Conservation (phyloP, 64 coral and sea anemone genomes). For the Montipora capricornis region DNA sequence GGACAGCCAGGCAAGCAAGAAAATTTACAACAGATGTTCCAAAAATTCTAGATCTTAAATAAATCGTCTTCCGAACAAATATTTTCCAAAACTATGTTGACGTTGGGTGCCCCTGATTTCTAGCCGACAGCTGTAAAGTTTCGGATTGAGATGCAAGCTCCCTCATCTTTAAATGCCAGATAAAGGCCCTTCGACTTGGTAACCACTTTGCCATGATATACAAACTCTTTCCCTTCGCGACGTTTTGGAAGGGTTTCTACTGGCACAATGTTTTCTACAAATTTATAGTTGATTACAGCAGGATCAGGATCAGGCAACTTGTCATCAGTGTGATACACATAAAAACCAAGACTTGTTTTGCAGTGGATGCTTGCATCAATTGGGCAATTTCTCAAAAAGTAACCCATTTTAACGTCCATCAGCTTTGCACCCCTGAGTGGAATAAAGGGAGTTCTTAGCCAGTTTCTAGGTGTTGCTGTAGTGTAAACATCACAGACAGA, state of each 20-base stretch:
- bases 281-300: not conserved
- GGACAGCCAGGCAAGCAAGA: too few relatives aligned
- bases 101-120: too few relatives aligned
- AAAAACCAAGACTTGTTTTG: conserved; percentile 33
- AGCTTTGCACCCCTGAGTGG: conserved; percentile 7
- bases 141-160: conserved; percentile 13
- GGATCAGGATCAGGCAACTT: not conserved
- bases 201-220: not conserved
- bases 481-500: conserved; percentile 12
- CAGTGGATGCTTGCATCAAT: not conserved
- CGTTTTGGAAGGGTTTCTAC: too few relatives aligned
- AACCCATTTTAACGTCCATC: conserved; percentile 32
- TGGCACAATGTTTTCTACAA: not conserved
- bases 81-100: too few relatives aligned
- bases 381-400: conserved; percentile 4
- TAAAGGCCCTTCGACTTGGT: not conserved
- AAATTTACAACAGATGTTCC: too few relatives aligned
- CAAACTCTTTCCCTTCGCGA: not conserved
- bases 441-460: conserved; percentile 63
- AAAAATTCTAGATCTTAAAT: too few relatives aligned
- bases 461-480: conserved; percentile 7
- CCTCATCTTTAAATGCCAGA: conserved; percentile 55
- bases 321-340: conserved; percentile 7
- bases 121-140: not conserved
- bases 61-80: too few relatives aligned